These are phyloP conservation scores for Henicopernis longicauda DNA, from an alignment of 2,113 vertebrate genomes.

Conservation along the genomic window DNA sequence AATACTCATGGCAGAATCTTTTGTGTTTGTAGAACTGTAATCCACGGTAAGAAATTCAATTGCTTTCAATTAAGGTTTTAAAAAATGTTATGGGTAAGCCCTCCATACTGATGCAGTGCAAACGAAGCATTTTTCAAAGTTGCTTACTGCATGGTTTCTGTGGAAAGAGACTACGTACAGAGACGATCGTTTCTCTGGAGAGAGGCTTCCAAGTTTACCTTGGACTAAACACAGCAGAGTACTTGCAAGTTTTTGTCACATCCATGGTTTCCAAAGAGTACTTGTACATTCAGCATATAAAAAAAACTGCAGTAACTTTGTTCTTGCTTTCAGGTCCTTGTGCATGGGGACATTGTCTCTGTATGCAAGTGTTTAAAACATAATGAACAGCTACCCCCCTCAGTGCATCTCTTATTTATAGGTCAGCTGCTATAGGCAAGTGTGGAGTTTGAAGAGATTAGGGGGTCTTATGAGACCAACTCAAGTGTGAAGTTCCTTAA, in stretches of 20 bases:
- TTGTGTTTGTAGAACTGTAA: background rate
- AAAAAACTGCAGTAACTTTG: background rate
- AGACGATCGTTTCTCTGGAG: background rate
- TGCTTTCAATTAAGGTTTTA: background rate
- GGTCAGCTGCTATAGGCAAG: conserved; percentile 5
- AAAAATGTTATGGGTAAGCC: background rate
- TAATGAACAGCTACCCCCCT: background rate
- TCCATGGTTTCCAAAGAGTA: background rate
- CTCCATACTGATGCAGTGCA: background rate
- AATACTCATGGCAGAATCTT: background rate
- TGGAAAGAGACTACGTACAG: background rate
- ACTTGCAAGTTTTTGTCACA: background rate
- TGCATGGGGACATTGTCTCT: background rate
- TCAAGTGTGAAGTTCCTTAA: conserved; percentile 37
- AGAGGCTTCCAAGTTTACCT: background rate
- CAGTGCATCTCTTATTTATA: conserved; percentile 17
- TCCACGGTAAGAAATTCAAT: background rate
- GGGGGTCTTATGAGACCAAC: background rate
- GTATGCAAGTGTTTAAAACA: background rate
- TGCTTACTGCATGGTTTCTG: conserved; percentile 25
- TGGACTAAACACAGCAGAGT: background rate
- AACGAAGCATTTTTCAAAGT: conserved; percentile 40
- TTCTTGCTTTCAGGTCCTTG: background rate
- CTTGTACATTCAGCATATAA: background rate
- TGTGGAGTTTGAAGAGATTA: conserved; percentile 21